These are phyloP conservation scores for Neodon shergylaensis DNA, from an alignment of 2,113 vertebrate species.

Conservation along the genomic window DNA sequence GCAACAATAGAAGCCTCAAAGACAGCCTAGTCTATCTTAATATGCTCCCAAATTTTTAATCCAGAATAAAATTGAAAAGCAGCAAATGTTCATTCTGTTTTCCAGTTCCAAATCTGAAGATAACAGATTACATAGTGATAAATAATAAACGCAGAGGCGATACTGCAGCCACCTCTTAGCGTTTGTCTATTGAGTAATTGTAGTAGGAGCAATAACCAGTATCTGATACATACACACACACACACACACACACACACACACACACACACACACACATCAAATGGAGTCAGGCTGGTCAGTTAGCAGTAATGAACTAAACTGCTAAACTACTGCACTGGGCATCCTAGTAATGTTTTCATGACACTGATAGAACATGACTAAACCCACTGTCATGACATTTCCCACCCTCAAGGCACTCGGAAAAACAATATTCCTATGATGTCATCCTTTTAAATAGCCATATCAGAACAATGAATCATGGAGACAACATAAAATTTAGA, in stretches of 20 bases:
- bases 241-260: slow-evolving; percentile 13
- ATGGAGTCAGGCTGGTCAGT: not conserved
- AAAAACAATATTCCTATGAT: slow-evolving; percentile 28
- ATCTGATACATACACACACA: not conserved
- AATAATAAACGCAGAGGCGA: not conserved
- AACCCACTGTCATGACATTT: not conserved
- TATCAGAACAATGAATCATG: not conserved
- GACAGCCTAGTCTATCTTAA: not conserved
- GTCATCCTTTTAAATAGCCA: slow-evolving; percentile 50
- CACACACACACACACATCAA: not conserved
- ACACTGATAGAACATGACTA: slow-evolving; percentile 34
- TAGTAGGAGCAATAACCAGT: slow-evolving; percentile 52
- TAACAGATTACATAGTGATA: not conserved
- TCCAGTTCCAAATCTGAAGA: not conserved
- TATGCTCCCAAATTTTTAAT: not conserved
- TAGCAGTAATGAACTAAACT: slow-evolving; percentile 77
- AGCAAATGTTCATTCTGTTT: not conserved
- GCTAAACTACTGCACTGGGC: slow-evolving; percentile 26
- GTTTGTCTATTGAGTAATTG: slow-evolving; percentile 71
- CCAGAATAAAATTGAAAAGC: not conserved
- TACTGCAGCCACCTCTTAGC: not conserved
- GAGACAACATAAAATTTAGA: not conserved
- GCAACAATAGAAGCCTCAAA: not conserved
- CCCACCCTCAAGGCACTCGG: not conserved
- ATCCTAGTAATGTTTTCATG: slow-evolving; percentile 47